A percentile compares a stretch with the other conserved stretches of the same genome.
phyloP scores from a whole-genome alignment of 2,113 vertebrate genomes.

The Coturnix japonica region DNA sequence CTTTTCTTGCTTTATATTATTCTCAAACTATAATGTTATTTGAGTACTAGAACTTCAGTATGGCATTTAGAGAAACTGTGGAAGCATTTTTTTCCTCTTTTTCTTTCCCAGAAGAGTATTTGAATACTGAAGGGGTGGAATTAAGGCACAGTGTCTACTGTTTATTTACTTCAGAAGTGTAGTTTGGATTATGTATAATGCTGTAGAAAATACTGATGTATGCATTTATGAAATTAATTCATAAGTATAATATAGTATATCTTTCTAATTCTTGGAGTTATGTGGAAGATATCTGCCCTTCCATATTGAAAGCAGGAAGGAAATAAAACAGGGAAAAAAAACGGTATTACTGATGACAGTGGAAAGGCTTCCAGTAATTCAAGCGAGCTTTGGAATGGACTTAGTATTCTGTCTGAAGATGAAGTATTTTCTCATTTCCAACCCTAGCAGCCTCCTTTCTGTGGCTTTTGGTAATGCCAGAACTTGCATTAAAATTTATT shows the following conservation, averaged over 20 bases:
- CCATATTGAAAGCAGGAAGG: neutral
- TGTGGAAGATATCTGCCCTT: neutral
- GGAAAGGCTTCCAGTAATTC: constrained; percentile 10
- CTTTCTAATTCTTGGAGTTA: neutral
- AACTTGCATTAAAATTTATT: constrained; percentile 41
- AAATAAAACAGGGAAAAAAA: neutral
- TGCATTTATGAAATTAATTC: neutral
- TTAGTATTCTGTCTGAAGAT: constrained; percentile 5
- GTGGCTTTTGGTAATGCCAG: constrained; percentile 18
- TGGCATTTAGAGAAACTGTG: neutral
- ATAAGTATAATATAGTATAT: neutral
- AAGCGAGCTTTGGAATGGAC: neutral
- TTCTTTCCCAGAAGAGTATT: neutral
- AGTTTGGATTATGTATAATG: neutral
- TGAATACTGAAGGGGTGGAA: neutral
- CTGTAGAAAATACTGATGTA: neutral
- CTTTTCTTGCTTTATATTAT: neutral
- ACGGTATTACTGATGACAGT: neutral
- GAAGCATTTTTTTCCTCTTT: neutral
- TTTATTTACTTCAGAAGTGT: neutral
- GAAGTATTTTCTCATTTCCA: constrained; percentile 30
- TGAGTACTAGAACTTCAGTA: neutral
- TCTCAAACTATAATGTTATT: neutral
- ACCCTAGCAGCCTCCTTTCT: neutral
- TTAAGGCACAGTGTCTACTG: neutral